These are phyloP conservation scores for Trichomalopsis sarcophagae DNA, from an alignment of 1,140 invertebrate genomes.

Conservation along the genomic window DNA sequence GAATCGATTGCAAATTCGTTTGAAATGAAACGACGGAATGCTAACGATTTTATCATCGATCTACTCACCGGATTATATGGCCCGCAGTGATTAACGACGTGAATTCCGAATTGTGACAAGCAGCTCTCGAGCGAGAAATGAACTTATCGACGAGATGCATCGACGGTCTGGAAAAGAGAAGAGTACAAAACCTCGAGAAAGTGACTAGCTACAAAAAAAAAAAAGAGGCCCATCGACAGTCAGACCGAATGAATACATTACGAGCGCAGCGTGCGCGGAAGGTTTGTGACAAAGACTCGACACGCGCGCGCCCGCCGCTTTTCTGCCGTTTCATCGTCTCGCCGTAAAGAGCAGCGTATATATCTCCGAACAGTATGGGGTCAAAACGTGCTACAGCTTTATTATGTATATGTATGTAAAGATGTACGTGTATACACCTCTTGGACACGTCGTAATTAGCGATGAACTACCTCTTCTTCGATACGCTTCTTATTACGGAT, in stretches of 20 bases:
- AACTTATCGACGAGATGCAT: slow-evolving; percentile 26
- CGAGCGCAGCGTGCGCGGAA: background rate
- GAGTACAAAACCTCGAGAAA: background rate
- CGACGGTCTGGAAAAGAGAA: background rate
- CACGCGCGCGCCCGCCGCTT: background rate
- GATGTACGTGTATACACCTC: background rate
- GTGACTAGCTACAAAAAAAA: background rate
- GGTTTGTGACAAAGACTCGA: slow-evolving; percentile 9
- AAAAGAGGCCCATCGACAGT: background rate
- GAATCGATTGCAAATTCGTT: too few species aligned
- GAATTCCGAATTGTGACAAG: slow-evolving; percentile 36
- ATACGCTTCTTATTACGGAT: too few species aligned
- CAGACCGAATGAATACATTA: background rate
- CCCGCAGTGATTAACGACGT: background rate
- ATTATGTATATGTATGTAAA: background rate
- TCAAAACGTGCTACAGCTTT: background rate
- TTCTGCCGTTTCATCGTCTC: slow-evolving; percentile 20
- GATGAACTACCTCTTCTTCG: too few species aligned
- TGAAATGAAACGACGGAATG: too few species aligned
- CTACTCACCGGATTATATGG: too few species aligned
- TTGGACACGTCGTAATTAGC: background rate
- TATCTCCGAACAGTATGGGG: background rate
- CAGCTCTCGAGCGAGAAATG: background rate
- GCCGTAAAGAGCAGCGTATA: background rate
- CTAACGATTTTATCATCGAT: too few species aligned